Base-by-base conservation (phyloP, 2,888 invertebrate species). In the Caenorhabditis parvicauda region DNA sequence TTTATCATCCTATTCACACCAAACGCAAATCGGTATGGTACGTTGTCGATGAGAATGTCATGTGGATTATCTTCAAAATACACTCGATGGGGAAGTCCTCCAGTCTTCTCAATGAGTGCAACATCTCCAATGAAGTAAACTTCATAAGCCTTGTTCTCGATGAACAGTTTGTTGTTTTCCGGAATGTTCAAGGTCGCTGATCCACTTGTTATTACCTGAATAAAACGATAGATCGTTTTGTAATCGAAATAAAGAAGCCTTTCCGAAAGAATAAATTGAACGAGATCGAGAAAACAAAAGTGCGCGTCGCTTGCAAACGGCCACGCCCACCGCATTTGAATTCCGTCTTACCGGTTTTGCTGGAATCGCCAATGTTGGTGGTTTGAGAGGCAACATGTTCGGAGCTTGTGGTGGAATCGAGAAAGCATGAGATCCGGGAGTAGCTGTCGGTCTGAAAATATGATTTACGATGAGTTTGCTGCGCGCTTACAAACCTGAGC, bases 141-240 rank as follows among this genome's bases (percentile, higher is more conserved):
- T 67, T 81, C 80, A 56, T 81, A 79, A 2, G 79, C 76, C 29
- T 73, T 72, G n/a, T 79, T 79, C 47, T 81, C 81, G 35, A 81
- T 79, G 52, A 81, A 81, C 22, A 81, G 79, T 3, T 79, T 64
- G 42, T 81, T 81, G 59, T 81, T 81, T 19, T 72, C 70, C 6
- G 79, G 79, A n/a, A 78, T 66, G 27, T 72, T 73, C 41, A 78
- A 53, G 45, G 67, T 68, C 14, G 74, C 60, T 12, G 67, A 64
- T 9, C 75, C 75, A 32, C 63, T 61, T 32, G 22, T 29, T 14
- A 51, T 28, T 28, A 41, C 22, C 7, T 19, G 27, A 29, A 22
- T 45, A 14, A 17, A 52, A 35, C 14, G 27, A 22, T 24, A 37
- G 9, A 32, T 32, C n/a, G 9, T 32, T 32, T 32, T 32, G 9